These are phyloP conservation scores for Meloidogyne chitwoodi DNA, from an alignment of 1,140 invertebrate genomes.

Conservation along the genomic window DNA sequence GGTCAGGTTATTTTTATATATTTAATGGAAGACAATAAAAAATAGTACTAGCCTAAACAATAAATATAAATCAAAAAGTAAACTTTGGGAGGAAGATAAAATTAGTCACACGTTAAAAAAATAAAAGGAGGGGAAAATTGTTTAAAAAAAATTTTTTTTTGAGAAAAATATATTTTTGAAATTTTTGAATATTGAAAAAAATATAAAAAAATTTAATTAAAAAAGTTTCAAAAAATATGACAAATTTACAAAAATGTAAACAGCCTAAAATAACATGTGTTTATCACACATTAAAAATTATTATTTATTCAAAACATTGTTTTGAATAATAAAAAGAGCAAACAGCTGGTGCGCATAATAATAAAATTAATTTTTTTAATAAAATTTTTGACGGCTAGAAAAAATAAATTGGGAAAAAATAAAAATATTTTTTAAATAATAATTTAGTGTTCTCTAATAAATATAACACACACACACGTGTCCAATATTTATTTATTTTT, in stretches of 20 bases:
- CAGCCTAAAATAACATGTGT: too few relatives aligned
- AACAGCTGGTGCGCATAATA: too few relatives aligned
- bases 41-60: neutral
- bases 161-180: too few relatives aligned
- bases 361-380: neutral
- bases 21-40: neutral
- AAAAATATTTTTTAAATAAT: neutral
- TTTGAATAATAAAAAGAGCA: too few relatives aligned
- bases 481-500: neutral
- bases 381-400: neutral
- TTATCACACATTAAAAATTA: too few relatives aligned
- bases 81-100: neutral
- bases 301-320: too few relatives aligned
- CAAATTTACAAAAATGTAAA: too few relatives aligned
- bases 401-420: neutral
- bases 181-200: too few relatives aligned
- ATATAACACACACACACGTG: neutral
- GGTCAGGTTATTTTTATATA: neutral
- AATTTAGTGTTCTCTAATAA: neutral
- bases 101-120: neutral
- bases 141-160: too few relatives aligned
- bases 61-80: neutral
- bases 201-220: too few relatives aligned
- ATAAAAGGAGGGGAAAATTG: too few relatives aligned
- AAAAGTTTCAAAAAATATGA: too few relatives aligned